Evolutionary conservation across 2,797 vertebrate species (phyloP).

Genomic region (Molothrus ater): DNA sequence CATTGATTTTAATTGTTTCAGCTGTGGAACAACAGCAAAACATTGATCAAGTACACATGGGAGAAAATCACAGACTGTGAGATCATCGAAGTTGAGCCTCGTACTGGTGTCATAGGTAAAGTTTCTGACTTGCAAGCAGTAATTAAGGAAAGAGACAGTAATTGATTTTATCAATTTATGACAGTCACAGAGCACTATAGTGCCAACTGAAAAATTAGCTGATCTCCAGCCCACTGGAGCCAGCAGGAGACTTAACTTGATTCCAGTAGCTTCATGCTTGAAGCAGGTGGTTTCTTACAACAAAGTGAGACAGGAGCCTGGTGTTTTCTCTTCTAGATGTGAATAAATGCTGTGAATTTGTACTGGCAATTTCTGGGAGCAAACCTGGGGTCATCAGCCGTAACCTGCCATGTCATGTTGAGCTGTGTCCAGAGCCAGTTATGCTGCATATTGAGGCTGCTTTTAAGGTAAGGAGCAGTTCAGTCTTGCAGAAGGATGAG

Average conservation of each 20-base stretch:
- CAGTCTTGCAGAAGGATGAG: not conserved
- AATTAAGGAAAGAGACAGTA: not conserved
- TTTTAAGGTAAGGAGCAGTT: constrained; percentile 84
- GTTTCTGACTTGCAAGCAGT: not conserved
- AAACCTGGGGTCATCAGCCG: constrained; percentile 75
- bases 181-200: not conserved
- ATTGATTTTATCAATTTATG: not conserved
- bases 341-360: constrained; percentile 80
- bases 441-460: constrained; percentile 82
- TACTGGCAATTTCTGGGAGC: constrained; percentile 81
- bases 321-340: not conserved
- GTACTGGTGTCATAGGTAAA: constrained; percentile 85
- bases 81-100: constrained; percentile 87
- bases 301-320: not conserved
- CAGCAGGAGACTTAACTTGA: not conserved
- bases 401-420: constrained; percentile 81
- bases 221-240: not conserved
- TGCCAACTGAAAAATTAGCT: not conserved
- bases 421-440: constrained; percentile 74
- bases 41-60: constrained; percentile 86
- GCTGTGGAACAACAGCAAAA: constrained; percentile 96
- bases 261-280: not conserved
- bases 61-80: constrained; percentile 75
- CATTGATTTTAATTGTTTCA: constrained; percentile 57
- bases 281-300: not conserved